Evolutionary conservation across 2,797 vertebrate species (phyloP), one percentile per base, ranked within the genome.

Genomic region (Australoheros facetus): DNA sequence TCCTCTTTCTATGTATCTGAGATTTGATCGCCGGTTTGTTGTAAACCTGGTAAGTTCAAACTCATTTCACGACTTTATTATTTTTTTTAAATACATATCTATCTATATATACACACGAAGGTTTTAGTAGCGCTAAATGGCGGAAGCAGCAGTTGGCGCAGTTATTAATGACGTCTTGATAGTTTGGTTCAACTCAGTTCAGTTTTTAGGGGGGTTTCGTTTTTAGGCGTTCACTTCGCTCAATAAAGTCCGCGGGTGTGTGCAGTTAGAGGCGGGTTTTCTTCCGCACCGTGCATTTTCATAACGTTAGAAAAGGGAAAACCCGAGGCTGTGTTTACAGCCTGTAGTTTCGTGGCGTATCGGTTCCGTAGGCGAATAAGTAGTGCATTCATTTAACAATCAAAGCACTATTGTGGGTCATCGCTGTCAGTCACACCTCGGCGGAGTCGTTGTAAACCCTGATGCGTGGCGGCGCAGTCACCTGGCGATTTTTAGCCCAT

Each of bases 91-190:
- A 32, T 32, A 32, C 2, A 32, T 32, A 32, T 32, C 5, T 32
- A 32, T 32, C 30, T 32, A 32, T 32, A 7, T 32, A 32, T 7
- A 32, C 32, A 32, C 32, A 32, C 1, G 5, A 48, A 51, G 23
- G 10, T 48, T 69, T 69, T 69, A 69, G 45, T 51, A 12, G 17
- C 42, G 64, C 26, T 14, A 28, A 69, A 78, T 82, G 73, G 81
- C 83, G 89, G 89, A 90, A 90, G 81, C 51, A 8, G 5, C 34
- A 2, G 13, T 30, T 19, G 64, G 16, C 45, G 9, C 45, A 51
- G 45, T 6, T 69, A n/a, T 69, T 69, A 69, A 30, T 69, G 42
- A 51, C 64, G 45, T n/a, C 16, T 69, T 30, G 23, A 28, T 66
- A 28, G 23, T 66, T 0, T 66, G 39, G 42, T 48, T 66, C 23